These are phyloP conservation scores for Crypturellus tataupa DNA, from an alignment of 2,797 vertebrate genomes.

Conservation along the genomic window DNA sequence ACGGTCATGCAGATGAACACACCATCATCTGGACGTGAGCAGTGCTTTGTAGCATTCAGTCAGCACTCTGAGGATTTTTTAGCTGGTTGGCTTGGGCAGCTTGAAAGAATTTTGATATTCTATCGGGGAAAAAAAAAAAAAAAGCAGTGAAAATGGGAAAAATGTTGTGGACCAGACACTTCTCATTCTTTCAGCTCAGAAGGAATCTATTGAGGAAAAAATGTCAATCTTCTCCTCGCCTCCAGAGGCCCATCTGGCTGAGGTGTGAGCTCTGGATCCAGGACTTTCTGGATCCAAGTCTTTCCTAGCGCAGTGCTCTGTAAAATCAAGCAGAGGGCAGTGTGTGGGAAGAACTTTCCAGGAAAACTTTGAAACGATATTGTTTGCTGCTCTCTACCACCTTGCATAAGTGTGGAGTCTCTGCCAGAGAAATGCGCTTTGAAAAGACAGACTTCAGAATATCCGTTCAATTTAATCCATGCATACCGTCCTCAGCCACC, in stretches of 20 bases:
- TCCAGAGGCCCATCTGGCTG: background rate
- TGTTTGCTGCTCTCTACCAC: background rate
- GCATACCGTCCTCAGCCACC: background rate
- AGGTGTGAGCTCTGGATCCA: background rate
- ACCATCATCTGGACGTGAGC: fast-evolving
- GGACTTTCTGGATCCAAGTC: background rate
- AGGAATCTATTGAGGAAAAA: background rate
- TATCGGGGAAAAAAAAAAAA: fast-evolving
- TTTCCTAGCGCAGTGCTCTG: background rate
- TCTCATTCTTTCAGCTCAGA: background rate
- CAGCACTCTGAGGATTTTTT: background rate
- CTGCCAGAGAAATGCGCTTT: slow-evolving; percentile 7
- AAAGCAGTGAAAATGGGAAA: background rate
- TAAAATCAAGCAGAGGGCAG: background rate
- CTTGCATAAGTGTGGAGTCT: background rate
- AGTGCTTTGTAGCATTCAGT: background rate
- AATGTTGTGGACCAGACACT: background rate
- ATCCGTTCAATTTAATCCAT: background rate
- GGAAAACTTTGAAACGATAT: slow-evolving; percentile 20
- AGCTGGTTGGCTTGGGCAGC: background rate
- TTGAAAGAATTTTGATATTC: background rate
- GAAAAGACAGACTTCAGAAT: background rate
- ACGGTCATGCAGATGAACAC: background rate
- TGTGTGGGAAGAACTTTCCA: slow-evolving; percentile 9
- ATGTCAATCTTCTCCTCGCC: background rate